Evolutionary conservation across 2,113 vertebrate genomes (phyloP), one percentile per base, ranked within the genome.

Genomic region (Rhipidura dahli): DNA sequence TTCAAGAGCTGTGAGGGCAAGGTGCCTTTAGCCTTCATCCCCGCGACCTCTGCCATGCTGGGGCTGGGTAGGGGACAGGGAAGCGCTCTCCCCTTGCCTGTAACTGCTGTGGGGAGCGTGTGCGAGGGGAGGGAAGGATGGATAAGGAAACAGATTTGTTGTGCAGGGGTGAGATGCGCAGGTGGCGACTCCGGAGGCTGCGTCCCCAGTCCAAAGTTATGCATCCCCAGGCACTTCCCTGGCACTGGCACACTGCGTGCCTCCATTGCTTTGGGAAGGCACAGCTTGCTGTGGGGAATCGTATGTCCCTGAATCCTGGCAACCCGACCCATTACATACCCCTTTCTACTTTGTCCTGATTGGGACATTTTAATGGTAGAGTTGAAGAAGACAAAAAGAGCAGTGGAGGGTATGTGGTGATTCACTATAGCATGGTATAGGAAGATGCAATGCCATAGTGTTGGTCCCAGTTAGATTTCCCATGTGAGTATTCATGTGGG

Each of bases 101-200:
- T 18, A 35, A 5, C 45, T 79, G 47, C 51, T 49, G 11, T 72
- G 59, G 20, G n/a, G 13, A 47, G 44, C 31, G 23, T 13, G 28
- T 4, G 0, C 20, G 47, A 47, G 27, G 30, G 10, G 31, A 61
- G n/a, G 28, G 31, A 66, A 75, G 44, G 31, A 12, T 44, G 35
- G 35, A 5, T 54, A 37, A 49, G 44, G 57, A 51, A 76, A 47
- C 6, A 63, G 20, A 35, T 37, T 30, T 63, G 1, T 42, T 45
- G 15, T 61, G 61, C 24, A 6, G 0, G 1, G 14, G 17, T 0
- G 2, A 51, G 60, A 51, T 33, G 39, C 24, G 13, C 68, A 16
- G 35, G 39, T 5, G 2, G 31, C 0, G 4, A 10, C 33, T 87
- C n/a, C 0, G 0, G 42, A 76, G 63, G 39, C 63, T 68, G 53